Evolutionary conservation across 2,113 vertebrate species (phyloP).

Genomic region (Artemisiospiza belli): DNA sequence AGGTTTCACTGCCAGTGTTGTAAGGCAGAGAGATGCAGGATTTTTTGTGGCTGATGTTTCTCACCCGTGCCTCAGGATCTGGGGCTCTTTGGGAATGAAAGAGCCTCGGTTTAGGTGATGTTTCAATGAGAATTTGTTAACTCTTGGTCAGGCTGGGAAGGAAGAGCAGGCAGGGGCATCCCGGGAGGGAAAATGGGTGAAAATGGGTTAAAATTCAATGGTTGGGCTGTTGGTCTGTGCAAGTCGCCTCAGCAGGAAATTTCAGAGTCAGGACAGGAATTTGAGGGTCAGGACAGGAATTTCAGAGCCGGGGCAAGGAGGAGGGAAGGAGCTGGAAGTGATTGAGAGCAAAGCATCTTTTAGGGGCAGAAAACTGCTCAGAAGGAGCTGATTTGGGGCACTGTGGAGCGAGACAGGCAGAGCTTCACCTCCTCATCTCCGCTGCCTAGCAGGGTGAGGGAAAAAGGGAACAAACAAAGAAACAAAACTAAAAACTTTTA

Average conservation of each 20-base stretch:
- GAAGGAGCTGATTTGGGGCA: not conserved
- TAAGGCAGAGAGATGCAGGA: not conserved
- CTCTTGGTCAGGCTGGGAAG: not conserved
- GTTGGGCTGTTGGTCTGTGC: not conserved
- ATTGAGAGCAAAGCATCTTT: not conserved
- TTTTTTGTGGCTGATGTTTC: slow-evolving; percentile 12
- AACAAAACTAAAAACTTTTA: not conserved
- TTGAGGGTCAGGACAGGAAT: not conserved
- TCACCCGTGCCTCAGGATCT: not conserved
- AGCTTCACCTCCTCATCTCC: rapidly evolving
- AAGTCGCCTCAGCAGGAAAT: not conserved
- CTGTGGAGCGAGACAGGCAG: not conserved
- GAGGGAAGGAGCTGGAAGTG: not conserved
- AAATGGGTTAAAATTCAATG: rapidly evolving
- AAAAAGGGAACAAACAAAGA: not conserved
- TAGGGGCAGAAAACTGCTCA: not conserved
- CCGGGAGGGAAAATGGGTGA: not conserved
- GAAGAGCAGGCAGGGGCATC: not conserved
- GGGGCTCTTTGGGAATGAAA: not conserved
- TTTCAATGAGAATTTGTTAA: not conserved
- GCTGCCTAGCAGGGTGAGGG: rapidly evolving
- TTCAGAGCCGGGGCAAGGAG: not conserved
- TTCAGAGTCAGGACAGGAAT: not conserved
- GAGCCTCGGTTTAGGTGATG: not conserved
- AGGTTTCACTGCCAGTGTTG: slow-evolving; percentile 37